These are phyloP conservation scores for Grantiella picta DNA, from an alignment of 2,113 vertebrate genomes.

Conservation along the genomic window DNA sequence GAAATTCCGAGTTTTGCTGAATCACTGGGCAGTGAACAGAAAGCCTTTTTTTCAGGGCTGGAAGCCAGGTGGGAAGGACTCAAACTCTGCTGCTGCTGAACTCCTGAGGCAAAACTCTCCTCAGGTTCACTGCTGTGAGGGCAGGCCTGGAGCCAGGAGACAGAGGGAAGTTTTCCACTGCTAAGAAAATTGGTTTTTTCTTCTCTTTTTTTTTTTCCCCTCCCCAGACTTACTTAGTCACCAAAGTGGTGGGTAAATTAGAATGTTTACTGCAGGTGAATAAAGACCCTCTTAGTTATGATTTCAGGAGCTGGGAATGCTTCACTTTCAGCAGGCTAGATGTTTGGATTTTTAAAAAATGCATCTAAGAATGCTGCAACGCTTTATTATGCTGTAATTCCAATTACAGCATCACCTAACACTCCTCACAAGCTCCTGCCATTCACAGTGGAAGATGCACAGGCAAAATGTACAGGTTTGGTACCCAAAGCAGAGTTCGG, in stretches of 20 bases:
- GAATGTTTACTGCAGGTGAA: neutral
- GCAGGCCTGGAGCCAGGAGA: neutral
- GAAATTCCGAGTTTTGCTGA: constrained; percentile 15
- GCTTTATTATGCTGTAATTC: neutral
- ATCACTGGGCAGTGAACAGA: neutral
- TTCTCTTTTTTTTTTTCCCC: neutral
- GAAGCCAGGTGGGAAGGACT: constrained; percentile 25
- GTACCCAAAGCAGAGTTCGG: neutral
- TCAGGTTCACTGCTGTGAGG: neutral
- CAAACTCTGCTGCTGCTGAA: neutral
- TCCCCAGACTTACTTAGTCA: neutral
- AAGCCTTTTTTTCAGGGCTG: neutral
- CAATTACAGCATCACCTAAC: neutral
- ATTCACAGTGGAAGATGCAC: neutral
- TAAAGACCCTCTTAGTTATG: neutral
- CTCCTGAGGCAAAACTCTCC: constrained; percentile 7
- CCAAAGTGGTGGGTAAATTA: neutral
- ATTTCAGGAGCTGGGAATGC: neutral
- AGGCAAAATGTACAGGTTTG: rapidly evolving
- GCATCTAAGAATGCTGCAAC: neutral
- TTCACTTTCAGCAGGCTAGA: neutral
- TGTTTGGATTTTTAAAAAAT: neutral
- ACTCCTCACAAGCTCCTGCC: neutral
- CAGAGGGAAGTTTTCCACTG: neutral
- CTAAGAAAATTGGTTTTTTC: neutral